Evolutionary conservation across 2,113 vertebrate genomes (phyloP), one percentile per base, ranked within the genome.

Genomic region (Prinia subflava): DNA sequence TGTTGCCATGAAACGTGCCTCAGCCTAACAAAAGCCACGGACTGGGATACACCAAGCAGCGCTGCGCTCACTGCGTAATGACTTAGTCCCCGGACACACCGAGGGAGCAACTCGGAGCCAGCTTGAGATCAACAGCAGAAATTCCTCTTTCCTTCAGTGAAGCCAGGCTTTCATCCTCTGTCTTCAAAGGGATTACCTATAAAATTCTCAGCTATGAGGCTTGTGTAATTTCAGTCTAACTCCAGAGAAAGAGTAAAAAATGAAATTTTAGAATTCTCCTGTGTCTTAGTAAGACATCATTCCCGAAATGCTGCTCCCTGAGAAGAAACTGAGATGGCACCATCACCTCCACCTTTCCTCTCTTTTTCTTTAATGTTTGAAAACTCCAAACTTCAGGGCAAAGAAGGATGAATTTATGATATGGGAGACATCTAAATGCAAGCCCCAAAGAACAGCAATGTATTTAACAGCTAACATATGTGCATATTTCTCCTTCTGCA

Each of bases 181-280:
- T 78, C 95, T 96, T 95, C 82, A 94, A 77, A 96, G 79, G 82
- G 79, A 94, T 92, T 85, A 91, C 71, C 70, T 89, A 82, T 64
- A 77, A 91, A 84, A 90, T 93, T 82, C 95, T 90, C 70, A 53
- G 2, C 89, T 87, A 60, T 0, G 3, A 78, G 62, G 41, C 73
- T 70, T 84, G 80, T 46, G 69, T 42, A 69, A 90, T 70, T 86
- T 79, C 83, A 87, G 71, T 33, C 75, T 62, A 87, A 85, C 69
- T 74, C 86, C 42, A 67, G 19, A 94, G 68, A 81, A 86, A 69
- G 1, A 46, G 70, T 23, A 74, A 70, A 76, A 87, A 91, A 24
- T 13, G 20, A 63, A 88, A 95, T 68, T 62, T 70, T 83, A 44
- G 64, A 59, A 39, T 50, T 44, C 78, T 85, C 28, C 12, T 4